Percentiles rank a stretch among this genome's conserved stretches.
phyloP scores from a whole-genome alignment of 2,888 invertebrate genomes.

The Ypsolopha scabrella region DNA sequence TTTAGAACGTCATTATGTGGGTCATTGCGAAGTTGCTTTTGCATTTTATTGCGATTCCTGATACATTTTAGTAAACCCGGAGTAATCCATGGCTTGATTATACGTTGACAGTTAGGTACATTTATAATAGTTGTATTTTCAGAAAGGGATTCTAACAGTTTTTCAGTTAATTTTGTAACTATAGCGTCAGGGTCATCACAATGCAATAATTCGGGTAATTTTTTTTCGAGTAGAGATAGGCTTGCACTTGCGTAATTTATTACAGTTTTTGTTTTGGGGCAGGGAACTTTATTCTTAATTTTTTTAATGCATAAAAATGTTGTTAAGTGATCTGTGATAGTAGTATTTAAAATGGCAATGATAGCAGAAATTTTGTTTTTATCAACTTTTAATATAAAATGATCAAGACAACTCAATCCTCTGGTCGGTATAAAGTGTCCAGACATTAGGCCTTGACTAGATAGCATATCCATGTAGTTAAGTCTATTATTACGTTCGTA shows the following conservation, averaged over 20 bases:
- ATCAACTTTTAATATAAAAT: neutral
- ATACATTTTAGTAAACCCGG: too few species aligned
- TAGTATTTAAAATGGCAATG: neutral
- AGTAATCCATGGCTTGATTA: neutral
- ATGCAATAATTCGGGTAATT: neutral
- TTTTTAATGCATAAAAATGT: neutral
- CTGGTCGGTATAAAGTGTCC: neutral
- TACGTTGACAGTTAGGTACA: neutral
- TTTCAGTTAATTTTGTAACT: too few species aligned
- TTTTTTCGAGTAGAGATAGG: neutral
- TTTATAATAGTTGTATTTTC: neutral
- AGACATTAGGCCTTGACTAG: neutral
- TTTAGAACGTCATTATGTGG: too few species aligned
- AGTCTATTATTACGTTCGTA: neutral
- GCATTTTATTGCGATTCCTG: too few species aligned
- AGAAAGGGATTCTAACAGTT: neutral
- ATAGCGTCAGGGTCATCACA: too few species aligned
- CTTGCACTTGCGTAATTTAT: neutral
- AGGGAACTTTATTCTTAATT: neutral
- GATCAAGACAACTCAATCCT: neutral
- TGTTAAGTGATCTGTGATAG: neutral
- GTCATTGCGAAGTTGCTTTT: too few species aligned
- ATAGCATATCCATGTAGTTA: neutral
- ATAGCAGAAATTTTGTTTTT: neutral
- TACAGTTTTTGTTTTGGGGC: neutral